These are phyloP conservation scores for Melanotaenia nigrans DNA, from an alignment of 2,797 vertebrate species.

Conservation along the genomic window DNA sequence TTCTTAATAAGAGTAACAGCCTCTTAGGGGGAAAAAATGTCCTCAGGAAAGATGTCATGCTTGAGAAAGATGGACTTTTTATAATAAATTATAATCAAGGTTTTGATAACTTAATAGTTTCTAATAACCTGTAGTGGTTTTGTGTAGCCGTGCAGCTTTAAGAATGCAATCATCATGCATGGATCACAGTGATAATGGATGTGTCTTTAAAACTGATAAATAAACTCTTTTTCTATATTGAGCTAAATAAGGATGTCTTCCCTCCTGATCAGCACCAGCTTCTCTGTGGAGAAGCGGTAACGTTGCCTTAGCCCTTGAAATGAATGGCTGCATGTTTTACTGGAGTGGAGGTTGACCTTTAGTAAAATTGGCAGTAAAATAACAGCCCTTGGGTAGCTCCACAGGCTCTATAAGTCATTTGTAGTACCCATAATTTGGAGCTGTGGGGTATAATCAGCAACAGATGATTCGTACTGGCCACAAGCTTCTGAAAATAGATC, in stretches of 20 bases:
- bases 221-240: slow-evolving; percentile 23
- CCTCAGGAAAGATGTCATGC: slow-evolving; percentile 9
- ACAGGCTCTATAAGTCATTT: slow-evolving; percentile 87
- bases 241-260: slow-evolving; percentile 38
- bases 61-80: slow-evolving; percentile 16
- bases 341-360: slow-evolving; percentile 84
- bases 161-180: neutral
- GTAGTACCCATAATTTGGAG: slow-evolving; percentile 88
- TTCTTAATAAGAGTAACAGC: slow-evolving; percentile 48
- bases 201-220: slow-evolving; percentile 3
- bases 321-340: slow-evolving; percentile 80
- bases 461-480: slow-evolving; percentile 87
- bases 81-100: slow-evolving; percentile 12
- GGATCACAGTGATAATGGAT: neutral
- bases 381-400: slow-evolving; percentile 84
- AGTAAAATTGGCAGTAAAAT: slow-evolving; percentile 88
- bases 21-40: slow-evolving; percentile 11
- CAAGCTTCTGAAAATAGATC: slow-evolving; percentile 86
- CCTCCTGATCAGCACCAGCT: slow-evolving; percentile 56
- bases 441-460: slow-evolving; percentile 87
- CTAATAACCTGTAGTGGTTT: neutral
- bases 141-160: neutral
- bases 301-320: slow-evolving; percentile 67
- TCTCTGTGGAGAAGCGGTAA: slow-evolving; percentile 55
- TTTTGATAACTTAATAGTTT: neutral